A percentile compares a stretch with the other conserved stretches of the same genome.
phyloP scores from a whole-genome alignment of 2,113 vertebrate genomes.

The Taurulus bubalis region DNA sequence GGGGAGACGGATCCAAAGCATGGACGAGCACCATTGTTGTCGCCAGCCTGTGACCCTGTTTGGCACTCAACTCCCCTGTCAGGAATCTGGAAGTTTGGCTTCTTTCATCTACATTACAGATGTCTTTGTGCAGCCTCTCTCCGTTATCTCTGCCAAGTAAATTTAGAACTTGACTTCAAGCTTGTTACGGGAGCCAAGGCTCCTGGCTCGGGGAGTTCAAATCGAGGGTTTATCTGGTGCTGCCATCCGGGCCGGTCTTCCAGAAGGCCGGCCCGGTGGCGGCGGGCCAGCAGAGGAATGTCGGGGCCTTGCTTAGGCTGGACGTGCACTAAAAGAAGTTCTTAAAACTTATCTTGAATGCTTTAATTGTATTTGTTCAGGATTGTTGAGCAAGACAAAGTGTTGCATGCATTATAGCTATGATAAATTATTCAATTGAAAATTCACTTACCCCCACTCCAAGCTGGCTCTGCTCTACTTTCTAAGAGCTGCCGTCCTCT shows the following conservation, averaged over 20 bases:
- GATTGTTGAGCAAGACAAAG: background rate
- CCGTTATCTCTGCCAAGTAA: slow-evolving; percentile 48
- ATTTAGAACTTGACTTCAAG: slow-evolving; percentile 64
- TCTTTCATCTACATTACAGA: slow-evolving; percentile 63
- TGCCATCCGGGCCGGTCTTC: slow-evolving; percentile 43
- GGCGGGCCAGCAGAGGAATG: slow-evolving; percentile 18
- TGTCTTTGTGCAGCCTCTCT: slow-evolving; percentile 55
- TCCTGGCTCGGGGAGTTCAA: slow-evolving; percentile 50
- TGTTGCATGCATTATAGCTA: background rate
- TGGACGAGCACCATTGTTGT: slow-evolving; percentile 46
- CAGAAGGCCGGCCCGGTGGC: slow-evolving; percentile 25
- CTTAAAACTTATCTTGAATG: slow-evolving; percentile 3
- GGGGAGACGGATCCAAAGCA: slow-evolving; percentile 44
- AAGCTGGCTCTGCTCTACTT: slow-evolving; percentile 28
- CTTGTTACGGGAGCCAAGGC: slow-evolving; percentile 49
- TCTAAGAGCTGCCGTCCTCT: background rate
- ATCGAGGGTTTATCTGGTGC: slow-evolving; percentile 63
- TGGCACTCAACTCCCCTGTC: slow-evolving; percentile 39
- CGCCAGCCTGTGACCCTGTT: slow-evolving; percentile 50
- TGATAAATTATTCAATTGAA: slow-evolving; percentile 51
- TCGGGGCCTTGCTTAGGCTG: background rate
- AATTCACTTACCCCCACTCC: background rate
- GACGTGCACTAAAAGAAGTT: slow-evolving; percentile 6
- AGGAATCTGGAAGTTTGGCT: slow-evolving; percentile 48
- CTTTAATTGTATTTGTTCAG: slow-evolving; percentile 35